These are phyloP conservation scores for Andrena hattorfiana DNA, from an alignment of 2,888 invertebrate species.

Conservation along the genomic window DNA sequence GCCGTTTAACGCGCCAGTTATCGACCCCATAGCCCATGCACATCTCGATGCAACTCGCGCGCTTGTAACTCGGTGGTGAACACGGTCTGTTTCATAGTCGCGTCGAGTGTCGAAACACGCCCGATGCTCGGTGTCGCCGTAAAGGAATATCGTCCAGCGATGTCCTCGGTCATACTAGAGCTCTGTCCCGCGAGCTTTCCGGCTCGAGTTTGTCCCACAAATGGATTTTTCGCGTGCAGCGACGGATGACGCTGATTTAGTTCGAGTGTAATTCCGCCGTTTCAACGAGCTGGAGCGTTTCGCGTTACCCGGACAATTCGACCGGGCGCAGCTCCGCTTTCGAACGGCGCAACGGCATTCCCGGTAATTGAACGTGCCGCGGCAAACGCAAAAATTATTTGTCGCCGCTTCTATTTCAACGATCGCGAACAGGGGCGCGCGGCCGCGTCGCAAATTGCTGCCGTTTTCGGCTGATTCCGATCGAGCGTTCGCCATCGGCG, in stretches of 20 bases:
- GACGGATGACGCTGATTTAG: neutral
- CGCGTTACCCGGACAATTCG: neutral
- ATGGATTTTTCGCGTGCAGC: neutral
- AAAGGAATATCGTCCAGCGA: constrained; percentile 17
- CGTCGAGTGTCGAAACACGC: constrained; percentile 23
- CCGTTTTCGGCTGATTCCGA: neutral
- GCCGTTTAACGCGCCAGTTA: constrained; percentile 53
- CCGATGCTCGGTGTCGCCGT: neutral
- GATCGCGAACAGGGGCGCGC: neutral
- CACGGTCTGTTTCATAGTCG: constrained; percentile 48
- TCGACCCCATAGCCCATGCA: constrained; percentile 49
- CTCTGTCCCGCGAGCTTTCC: neutral
- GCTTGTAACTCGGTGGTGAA: constrained; percentile 36
- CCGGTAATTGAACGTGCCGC: constrained; percentile 14
- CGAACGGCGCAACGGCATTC: constrained; percentile 10
- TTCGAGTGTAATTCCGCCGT: constrained; percentile 4
- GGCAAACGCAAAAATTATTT: constrained; percentile 24
- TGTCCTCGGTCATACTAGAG: neutral
- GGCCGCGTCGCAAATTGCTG: constrained; percentile 8
- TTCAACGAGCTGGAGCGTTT: neutral
- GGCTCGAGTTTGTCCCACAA: neutral
- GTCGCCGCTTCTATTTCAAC: constrained; percentile 16
- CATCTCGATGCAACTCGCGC: constrained; percentile 31
- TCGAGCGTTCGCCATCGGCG: constrained; percentile 19
- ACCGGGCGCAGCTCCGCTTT: neutral